Evolutionary conservation across 1,140 invertebrate species (phyloP).

Genomic region (Marisa cornuarietis): DNA sequence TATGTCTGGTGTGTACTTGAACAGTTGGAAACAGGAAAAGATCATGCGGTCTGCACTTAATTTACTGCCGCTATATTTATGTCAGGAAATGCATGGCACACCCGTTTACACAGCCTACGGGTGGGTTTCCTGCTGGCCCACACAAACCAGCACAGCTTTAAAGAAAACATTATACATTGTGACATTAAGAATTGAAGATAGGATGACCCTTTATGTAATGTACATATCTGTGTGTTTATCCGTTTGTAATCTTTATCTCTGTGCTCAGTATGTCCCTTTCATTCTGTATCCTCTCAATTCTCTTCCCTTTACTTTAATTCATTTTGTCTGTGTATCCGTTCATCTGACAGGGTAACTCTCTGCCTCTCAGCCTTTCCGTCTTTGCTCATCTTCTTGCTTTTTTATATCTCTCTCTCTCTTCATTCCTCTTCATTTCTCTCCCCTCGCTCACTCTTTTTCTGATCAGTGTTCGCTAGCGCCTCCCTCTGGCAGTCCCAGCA

Average conservation of each 20-base stretch:
- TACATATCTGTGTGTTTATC: neutral
- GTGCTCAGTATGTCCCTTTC: neutral
- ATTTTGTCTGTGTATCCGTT: neutral
- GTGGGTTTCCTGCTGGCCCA: no score
- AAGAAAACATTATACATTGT: no score
- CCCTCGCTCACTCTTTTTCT: neutral
- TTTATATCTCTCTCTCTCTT: conserved; percentile 1
- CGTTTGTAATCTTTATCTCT: neutral
- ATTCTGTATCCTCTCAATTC: neutral
- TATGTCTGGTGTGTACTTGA: neutral
- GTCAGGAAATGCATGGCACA: no score
- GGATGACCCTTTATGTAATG: no score
- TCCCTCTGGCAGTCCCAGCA: no score
- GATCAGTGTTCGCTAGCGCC: no score
- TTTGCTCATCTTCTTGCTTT: neutral
- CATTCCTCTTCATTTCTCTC: neutral
- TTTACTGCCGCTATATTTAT: no score
- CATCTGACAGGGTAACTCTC: neutral
- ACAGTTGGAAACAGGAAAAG: no score
- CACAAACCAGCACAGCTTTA: no score
- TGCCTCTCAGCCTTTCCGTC: neutral
- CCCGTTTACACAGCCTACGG: no score
- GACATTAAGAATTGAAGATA: no score
- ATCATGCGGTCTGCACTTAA: no score
- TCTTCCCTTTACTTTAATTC: neutral